Conservation (phyloP, 2,113 vertebrate species). For the Bufo gargarizans region DNA sequence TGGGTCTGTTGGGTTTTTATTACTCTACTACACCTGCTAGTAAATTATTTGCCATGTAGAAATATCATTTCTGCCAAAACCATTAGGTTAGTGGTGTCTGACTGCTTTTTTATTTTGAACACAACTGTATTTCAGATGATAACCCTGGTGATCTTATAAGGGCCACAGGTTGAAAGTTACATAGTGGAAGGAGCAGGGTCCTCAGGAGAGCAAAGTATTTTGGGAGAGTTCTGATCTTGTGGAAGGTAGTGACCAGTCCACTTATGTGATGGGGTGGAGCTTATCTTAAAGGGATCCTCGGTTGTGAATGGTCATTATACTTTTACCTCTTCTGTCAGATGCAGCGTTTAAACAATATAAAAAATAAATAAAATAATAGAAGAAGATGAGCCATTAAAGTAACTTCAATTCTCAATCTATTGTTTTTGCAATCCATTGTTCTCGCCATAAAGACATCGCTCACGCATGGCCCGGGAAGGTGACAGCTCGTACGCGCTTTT, state of each 20-base stretch:
- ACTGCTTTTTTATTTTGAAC: no score
- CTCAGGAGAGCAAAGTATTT: neutral
- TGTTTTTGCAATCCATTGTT: slow-evolving; percentile 29
- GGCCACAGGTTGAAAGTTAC: neutral
- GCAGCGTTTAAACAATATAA: neutral
- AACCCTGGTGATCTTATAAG: neutral
- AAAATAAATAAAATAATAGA: neutral
- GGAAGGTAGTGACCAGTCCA: neutral
- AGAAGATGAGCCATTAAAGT: neutral
- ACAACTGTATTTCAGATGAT: no score
- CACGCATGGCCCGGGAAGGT: slow-evolving; percentile 5
- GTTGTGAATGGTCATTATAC: neutral
- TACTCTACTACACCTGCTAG: no score
- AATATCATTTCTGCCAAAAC: no score
- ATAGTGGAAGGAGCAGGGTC: neutral
- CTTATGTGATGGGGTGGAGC: neutral
- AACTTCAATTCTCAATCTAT: neutral
- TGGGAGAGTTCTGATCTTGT: neutral
- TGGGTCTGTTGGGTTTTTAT: no score
- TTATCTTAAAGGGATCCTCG: neutral
- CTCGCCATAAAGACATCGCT: neutral
- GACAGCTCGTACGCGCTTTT: slow-evolving; percentile 24
- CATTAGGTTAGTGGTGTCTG: no score
- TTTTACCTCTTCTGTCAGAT: neutral
- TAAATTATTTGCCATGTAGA: no score